Evolutionary conservation across 2,888 invertebrate genomes (phyloP).

Genomic region (Thyatira batis): DNA sequence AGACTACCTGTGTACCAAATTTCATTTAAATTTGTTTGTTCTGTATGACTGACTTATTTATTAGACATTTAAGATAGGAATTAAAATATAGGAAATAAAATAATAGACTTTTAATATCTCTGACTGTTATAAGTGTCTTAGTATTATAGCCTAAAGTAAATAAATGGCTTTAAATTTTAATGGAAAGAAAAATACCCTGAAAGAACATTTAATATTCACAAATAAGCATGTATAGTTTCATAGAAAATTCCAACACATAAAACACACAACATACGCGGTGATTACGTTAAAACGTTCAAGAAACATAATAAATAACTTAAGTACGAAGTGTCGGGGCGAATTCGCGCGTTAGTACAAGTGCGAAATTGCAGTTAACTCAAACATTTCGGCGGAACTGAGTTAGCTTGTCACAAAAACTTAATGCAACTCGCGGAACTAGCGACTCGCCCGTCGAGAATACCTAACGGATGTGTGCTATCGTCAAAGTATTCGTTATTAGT

Average conservation of each 20-base stretch:
- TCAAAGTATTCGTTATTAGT: neutral
- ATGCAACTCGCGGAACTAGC: slow-evolving; percentile 30
- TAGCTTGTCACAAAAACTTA: slow-evolving; percentile 72
- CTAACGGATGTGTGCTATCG: neutral
- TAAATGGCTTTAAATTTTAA: too few relatives aligned
- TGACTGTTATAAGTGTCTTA: too few relatives aligned
- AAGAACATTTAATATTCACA: too few relatives aligned
- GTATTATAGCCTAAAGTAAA: too few relatives aligned
- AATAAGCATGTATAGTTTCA: neutral
- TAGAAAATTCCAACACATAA: neutral
- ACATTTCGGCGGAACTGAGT: slow-evolving; percentile 55
- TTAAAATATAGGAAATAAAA: too few relatives aligned
- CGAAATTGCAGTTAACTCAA: slow-evolving; percentile 58
- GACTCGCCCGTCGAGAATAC: neutral
- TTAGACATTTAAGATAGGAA: too few relatives aligned
- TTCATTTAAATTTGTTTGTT: too few relatives aligned
- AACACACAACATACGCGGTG: neutral
- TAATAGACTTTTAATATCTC: too few relatives aligned
- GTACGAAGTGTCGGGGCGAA: slow-evolving; percentile 33
- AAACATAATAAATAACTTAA: slow-evolving; percentile 16
- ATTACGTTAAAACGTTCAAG: slow-evolving; percentile 1
- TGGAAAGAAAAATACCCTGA: too few relatives aligned
- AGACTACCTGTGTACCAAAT: too few relatives aligned
- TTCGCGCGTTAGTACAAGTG: slow-evolving; percentile 35
- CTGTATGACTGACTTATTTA: too few relatives aligned